These are phyloP conservation scores for Scomber scombrus DNA, from an alignment of 2,113 vertebrate genomes.

Conservation along the genomic window DNA sequence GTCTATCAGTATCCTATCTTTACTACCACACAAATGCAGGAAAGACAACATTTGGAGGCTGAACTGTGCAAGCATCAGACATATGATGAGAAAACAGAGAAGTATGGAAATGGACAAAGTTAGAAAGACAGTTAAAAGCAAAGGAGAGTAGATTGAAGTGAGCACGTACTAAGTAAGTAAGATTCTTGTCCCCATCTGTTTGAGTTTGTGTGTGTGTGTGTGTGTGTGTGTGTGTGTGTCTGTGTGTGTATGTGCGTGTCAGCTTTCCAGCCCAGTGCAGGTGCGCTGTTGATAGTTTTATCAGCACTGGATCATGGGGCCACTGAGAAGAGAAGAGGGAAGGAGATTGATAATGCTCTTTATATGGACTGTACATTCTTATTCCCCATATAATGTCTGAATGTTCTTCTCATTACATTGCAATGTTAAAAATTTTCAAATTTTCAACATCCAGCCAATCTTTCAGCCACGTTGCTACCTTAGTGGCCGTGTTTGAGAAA, in stretches of 20 bases:
- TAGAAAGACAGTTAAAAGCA: neutral
- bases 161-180: conserved; percentile 21
- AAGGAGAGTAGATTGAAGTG: conserved; percentile 40
- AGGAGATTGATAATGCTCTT: neutral
- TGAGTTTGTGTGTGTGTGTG: conserved; percentile 45
- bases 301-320: conserved; percentile 65
- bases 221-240: conserved; percentile 46
- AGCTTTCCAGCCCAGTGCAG: conserved; percentile 65
- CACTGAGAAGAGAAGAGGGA: conserved; percentile 7
- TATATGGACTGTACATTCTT: no score
- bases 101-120: neutral
- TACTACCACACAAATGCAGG: no score
- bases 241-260: conserved; percentile 44
- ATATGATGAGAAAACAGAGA: neutral
- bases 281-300: conserved; percentile 82
- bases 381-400: no score
- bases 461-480: no score
- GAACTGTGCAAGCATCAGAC: no score
- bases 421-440: no score
- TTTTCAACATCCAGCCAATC: no score
- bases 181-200: conserved; percentile 25
- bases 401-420: no score
- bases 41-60: no score
- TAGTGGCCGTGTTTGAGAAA: no score
- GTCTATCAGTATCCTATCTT: no score